A percentile compares a stretch with the other conserved stretches of the same genome.
Conservation (phyloP, 2,113 vertebrate genomes). For the Danio rerio region GRCz12tu NC_133186.1:9052001-9052500, state of each 20-base stretch:
- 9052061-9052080: background rate
- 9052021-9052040: background rate
- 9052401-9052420: slow-evolving; percentile 18
- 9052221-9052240: slow-evolving; percentile 44
- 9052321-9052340: slow-evolving; percentile 39
- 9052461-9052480: background rate
- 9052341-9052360: slow-evolving; percentile 46
- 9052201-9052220: slow-evolving; percentile 41
- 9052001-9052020: too few relatives aligned
- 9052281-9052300: slow-evolving; percentile 55
- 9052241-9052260: slow-evolving; percentile 47
- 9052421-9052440: background rate
- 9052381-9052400: slow-evolving; percentile 16
- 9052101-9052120: background rate
- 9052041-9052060: background rate
- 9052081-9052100: slow-evolving; percentile 30
- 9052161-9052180: slow-evolving; percentile 43
- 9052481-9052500: too few relatives aligned
- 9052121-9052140: slow-evolving; percentile 21
- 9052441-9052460: background rate
- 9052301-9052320: slow-evolving; percentile 55
- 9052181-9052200: slow-evolving; percentile 32
- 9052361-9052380: slow-evolving; percentile 9
- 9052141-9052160: background rate
- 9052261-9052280: slow-evolving; percentile 51